Percentiles rank a stretch among this genome's conserved stretches.
Evolutionary conservation across 53 echinoderm and acorn worm genomes (phyloP).

Genomic region (Holothuria leucospilota): DNA sequence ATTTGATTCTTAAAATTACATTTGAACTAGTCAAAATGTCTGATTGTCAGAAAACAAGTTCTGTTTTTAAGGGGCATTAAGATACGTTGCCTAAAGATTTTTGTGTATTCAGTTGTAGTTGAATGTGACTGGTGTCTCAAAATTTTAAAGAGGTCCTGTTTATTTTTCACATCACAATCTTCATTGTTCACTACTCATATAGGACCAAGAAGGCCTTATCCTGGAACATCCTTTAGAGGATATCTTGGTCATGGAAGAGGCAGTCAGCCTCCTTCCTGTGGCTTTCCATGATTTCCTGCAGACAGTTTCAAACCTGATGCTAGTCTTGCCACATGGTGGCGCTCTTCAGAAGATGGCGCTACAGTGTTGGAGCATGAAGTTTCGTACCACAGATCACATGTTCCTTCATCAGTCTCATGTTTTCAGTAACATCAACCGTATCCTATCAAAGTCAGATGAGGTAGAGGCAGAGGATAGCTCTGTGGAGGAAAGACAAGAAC

Average conservation of each 20-base stretch:
- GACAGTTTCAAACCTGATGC: slow-evolving; percentile 94
- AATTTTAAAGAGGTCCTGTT: background rate
- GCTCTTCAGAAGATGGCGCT: slow-evolving; percentile 97
- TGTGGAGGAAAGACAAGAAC: background rate
- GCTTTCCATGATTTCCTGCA: slow-evolving; percentile 93
- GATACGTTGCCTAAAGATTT: no score
- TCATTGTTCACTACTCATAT: background rate
- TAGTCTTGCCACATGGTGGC: slow-evolving; percentile 89
- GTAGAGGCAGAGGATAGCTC: slow-evolving; percentile 68
- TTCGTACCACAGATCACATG: slow-evolving; percentile 88
- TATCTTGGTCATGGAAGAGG: slow-evolving; percentile 91
- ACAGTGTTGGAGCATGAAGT: slow-evolving; percentile 96
- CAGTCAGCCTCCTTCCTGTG: slow-evolving; percentile 81
- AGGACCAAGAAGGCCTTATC: slow-evolving; percentile 91
- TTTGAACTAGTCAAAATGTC: no score
- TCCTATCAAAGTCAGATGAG: slow-evolving; percentile 85
- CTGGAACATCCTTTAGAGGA: slow-evolving; percentile 94
- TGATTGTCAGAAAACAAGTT: no score
- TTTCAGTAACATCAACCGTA: slow-evolving; percentile 97
- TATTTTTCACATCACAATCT: background rate
- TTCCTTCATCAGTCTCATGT: slow-evolving; percentile 97
- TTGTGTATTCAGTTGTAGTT: no score
- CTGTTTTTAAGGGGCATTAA: no score
- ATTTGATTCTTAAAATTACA: no score
- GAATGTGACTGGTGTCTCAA: no score